These are phyloP conservation scores for Sphecodes monilicornis DNA, from an alignment of 2,888 invertebrate species.

Conservation along the genomic window DNA sequence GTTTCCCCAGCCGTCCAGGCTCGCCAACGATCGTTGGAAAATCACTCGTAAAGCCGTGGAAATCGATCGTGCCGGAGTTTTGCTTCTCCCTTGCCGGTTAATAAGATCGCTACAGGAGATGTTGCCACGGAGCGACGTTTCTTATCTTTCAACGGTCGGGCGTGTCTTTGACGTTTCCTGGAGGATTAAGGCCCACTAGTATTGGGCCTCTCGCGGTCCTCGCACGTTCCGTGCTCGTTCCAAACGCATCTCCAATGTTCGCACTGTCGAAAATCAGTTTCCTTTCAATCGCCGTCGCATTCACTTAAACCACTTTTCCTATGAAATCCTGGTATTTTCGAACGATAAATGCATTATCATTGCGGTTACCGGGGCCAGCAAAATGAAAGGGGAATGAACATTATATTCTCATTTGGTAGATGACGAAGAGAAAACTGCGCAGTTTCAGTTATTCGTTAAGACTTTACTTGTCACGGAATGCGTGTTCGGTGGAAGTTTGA, in stretches of 20 bases:
- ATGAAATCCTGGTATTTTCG: too few relatives aligned
- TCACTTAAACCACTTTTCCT: too few relatives aligned
- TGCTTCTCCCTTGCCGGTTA: background rate
- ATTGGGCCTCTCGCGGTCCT: too few relatives aligned
- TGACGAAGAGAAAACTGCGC: too few relatives aligned
- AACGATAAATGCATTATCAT: too few relatives aligned
- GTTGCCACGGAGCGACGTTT: background rate
- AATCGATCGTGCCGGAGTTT: slow-evolving; percentile 6
- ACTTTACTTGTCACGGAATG: background rate
- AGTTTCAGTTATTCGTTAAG: background rate
- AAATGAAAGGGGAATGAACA: too few relatives aligned
- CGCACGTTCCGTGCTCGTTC: too few relatives aligned
- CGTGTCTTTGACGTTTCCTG: background rate
- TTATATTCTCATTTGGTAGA: too few relatives aligned
- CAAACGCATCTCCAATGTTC: too few relatives aligned
- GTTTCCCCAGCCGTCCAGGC: background rate
- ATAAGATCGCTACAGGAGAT: background rate
- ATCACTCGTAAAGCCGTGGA: slow-evolving; percentile 2
- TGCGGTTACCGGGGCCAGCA: too few relatives aligned
- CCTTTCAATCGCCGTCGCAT: background rate
- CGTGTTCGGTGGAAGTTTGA: background rate
- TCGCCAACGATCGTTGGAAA: background rate
- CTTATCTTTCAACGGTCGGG: background rate
- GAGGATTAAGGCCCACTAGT: too few relatives aligned
- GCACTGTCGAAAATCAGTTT: background rate